These are phyloP conservation scores for Choristoneura fumiferana DNA, from an alignment of 1,140 invertebrate species.

Conservation along the genomic window DNA sequence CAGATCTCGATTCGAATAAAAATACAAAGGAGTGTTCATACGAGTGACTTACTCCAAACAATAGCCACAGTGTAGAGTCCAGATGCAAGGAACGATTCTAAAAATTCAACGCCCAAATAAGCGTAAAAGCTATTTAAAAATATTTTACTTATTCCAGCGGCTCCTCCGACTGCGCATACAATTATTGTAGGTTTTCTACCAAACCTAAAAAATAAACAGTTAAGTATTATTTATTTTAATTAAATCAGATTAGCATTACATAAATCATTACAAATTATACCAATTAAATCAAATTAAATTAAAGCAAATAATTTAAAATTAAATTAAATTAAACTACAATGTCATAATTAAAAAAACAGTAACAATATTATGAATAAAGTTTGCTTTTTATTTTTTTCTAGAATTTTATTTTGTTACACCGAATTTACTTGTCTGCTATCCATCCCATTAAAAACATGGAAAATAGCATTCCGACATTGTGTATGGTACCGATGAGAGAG, in stretches of 20 bases:
- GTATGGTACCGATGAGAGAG: slow-evolving; percentile 51
- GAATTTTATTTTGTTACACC: no score
- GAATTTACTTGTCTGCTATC: slow-evolving; percentile 57
- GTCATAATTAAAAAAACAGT: no score
- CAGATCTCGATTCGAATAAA: no score
- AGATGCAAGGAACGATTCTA: slow-evolving; percentile 55
- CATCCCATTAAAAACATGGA: slow-evolving; percentile 57
- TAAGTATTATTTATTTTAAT: background rate
- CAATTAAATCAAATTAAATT: no score
- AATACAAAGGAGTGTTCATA: slow-evolving; percentile 3
- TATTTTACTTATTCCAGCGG: slow-evolving; percentile 51
- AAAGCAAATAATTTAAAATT: no score
- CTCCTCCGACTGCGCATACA: slow-evolving; percentile 51
- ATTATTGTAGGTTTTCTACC: slow-evolving; percentile 60
- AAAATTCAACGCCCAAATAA: slow-evolving; percentile 52
- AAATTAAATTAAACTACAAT: no score
- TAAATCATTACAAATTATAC: no score
- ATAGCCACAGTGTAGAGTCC: slow-evolving; percentile 59
- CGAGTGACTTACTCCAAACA: slow-evolving; percentile 49
- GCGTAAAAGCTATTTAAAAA: slow-evolving; percentile 51
- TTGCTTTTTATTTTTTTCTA: no score
- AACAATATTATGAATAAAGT: no score
- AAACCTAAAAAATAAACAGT: slow-evolving; percentile 45
- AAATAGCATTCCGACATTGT: slow-evolving; percentile 63
- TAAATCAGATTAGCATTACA: no score